Conservation (phyloP, 2,113 vertebrate species). For the Galeopterus variegatus region DNA sequence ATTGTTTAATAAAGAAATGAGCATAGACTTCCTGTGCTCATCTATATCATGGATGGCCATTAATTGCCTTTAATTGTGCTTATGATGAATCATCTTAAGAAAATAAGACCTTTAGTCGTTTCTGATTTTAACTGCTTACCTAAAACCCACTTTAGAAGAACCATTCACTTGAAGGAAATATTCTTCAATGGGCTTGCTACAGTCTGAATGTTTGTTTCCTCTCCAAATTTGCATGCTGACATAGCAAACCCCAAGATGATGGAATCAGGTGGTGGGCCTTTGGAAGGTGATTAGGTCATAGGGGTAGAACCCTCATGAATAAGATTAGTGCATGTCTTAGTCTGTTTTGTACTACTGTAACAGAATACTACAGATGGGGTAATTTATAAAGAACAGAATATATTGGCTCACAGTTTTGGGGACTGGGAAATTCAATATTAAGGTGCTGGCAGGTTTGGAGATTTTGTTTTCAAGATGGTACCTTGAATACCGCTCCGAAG, state of each 20-base stretch:
- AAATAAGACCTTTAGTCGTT: slow-evolving; percentile 12
- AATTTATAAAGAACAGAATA: not conserved
- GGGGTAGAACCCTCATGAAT: no score
- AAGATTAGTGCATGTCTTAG: not conserved
- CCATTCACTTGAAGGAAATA: slow-evolving; percentile 47
- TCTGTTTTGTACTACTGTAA: not conserved
- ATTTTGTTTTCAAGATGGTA: not conserved
- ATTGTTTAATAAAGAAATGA: slow-evolving; percentile 62
- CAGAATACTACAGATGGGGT: not conserved
- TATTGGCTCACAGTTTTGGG: not conserved
- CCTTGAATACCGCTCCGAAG: not conserved
- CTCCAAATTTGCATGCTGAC: not conserved
- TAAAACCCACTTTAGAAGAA: not conserved
- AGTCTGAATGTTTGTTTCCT: not conserved
- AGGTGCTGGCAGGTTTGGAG: not conserved
- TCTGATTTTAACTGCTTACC: not conserved
- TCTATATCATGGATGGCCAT: not conserved
- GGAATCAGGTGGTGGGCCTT: not conserved
- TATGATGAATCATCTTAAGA: not conserved
- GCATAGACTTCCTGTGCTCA: not conserved
- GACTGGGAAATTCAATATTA: not conserved
- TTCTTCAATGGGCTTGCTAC: not conserved
- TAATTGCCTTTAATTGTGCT: slow-evolving; percentile 33
- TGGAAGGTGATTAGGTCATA: not conserved
- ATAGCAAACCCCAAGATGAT: not conserved